Evolutionary conservation across 53 echinoderm and acorn worm species (phyloP).

Genomic region (Mesocentrotus franciscanus): DNA sequence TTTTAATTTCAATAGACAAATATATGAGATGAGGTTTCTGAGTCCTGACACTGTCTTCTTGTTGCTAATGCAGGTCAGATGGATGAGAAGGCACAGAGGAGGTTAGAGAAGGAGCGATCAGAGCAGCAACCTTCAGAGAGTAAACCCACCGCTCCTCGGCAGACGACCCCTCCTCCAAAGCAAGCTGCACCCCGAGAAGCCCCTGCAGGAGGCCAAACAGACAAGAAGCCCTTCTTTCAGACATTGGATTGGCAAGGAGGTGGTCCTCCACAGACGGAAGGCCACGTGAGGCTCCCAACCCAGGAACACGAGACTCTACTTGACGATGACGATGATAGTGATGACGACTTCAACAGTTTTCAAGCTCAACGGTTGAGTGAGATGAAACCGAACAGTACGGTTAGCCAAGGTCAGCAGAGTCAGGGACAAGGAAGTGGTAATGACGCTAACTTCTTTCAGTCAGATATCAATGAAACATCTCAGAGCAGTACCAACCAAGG

Average conservation of each 20-base stretch:
- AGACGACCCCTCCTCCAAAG: slow-evolving; percentile 44
- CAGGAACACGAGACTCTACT: slow-evolving; percentile 69
- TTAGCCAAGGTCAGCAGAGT: neutral
- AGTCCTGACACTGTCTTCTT: neutral
- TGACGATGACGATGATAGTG: slow-evolving; percentile 75
- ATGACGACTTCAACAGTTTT: slow-evolving; percentile 88
- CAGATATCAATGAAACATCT: slow-evolving; percentile 48
- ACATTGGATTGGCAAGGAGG: slow-evolving; percentile 75
- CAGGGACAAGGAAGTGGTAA: slow-evolving; percentile 16
- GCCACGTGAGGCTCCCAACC: slow-evolving; percentile 65
- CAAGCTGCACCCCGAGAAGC: slow-evolving; percentile 24
- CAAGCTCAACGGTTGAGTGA: slow-evolving; percentile 70
- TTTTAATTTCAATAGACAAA: too few species aligned
- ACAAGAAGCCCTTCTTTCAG: slow-evolving; percentile 71
- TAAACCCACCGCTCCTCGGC: slow-evolving; percentile 34
- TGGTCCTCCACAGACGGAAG: slow-evolving; percentile 22
- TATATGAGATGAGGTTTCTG: too few species aligned
- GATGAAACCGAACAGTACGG: neutral
- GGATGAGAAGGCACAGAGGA: slow-evolving; percentile 82
- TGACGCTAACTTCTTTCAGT: slow-evolving; percentile 66
- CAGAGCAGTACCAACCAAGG: slow-evolving; percentile 20
- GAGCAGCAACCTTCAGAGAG: slow-evolving; percentile 19
- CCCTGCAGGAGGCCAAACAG: slow-evolving; percentile 9
- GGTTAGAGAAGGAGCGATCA: slow-evolving; percentile 67
- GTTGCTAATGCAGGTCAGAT: slow-evolving; percentile 71